Percentiles rank a stretch among this genome's conserved stretches.
Conservation (phyloP, 2,113 vertebrate genomes). For the Lycaon pictus region DNA sequence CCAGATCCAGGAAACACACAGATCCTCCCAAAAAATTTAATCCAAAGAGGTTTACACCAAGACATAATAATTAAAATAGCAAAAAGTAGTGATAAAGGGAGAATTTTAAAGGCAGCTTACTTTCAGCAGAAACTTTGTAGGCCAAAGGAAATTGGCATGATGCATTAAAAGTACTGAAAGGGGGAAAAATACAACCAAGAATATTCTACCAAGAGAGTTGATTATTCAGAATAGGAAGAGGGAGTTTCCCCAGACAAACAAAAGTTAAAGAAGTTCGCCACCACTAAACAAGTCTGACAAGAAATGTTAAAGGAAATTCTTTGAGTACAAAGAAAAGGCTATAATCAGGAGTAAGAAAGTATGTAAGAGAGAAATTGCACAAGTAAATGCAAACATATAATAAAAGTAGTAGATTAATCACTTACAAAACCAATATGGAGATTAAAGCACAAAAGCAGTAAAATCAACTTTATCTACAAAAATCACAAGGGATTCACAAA, state of each 20-base stretch:
- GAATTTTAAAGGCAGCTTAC: not conserved
- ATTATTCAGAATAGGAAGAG: not conserved
- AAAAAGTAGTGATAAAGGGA: not conserved
- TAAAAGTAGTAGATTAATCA: not conserved
- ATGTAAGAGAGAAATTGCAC: not conserved
- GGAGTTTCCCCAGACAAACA: not conserved
- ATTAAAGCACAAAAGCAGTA: not conserved
- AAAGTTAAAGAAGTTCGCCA: not conserved
- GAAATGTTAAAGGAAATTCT: not conserved
- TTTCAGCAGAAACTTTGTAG: not conserved
- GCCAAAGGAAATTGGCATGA: not conserved
- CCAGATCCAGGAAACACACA: not conserved
- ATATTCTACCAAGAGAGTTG: not conserved
- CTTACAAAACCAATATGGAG: not conserved
- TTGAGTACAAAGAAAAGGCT: not conserved
- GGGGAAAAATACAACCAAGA: not conserved
- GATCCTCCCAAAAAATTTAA: not conserved
- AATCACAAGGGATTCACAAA: not conserved
- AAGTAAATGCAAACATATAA: not conserved
- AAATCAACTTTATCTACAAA: not conserved
- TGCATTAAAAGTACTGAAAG: not conserved
- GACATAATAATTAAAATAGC: not conserved
- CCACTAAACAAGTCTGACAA: not conserved
- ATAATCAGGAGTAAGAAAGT: not conserved
- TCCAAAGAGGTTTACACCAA: not conserved